Conservation (phyloP, 2,797 vertebrate species). For the Diplodus sargus region DNA sequence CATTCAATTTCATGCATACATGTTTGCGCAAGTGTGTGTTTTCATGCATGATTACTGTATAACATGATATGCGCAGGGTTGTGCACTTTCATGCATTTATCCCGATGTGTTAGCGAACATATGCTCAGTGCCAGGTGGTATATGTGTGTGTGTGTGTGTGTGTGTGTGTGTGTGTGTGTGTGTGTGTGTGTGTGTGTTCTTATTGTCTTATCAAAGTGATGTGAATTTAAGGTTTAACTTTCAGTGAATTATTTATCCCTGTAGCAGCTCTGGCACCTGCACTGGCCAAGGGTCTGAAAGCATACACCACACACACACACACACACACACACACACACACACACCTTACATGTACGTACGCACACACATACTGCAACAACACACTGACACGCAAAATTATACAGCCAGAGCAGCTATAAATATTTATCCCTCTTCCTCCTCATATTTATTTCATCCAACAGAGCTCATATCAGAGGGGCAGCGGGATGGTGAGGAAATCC, state of each 20-base stretch:
- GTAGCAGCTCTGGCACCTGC: slow-evolving; percentile 61
- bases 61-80: slow-evolving; percentile 9
- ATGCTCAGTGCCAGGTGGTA: slow-evolving; percentile 21
- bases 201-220: slow-evolving; percentile 73
- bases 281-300: slow-evolving; percentile 60
- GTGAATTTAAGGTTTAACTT: slow-evolving; percentile 75
- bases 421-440: slow-evolving; percentile 79
- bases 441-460: slow-evolving; percentile 83
- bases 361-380: slow-evolving; percentile 47
- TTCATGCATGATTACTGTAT: slow-evolving; percentile 39
- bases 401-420: slow-evolving; percentile 77
- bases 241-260: slow-evolving; percentile 78
- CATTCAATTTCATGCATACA: slow-evolving; percentile 37
- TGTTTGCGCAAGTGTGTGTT: slow-evolving; percentile 23
- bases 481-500: slow-evolving; percentile 64
- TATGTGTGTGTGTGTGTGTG: slow-evolving; percentile 15
- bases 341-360: slow-evolving; percentile 35
- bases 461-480: slow-evolving; percentile 75
- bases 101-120: slow-evolving; percentile 34
- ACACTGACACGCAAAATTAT: slow-evolving; percentile 65
- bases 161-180: slow-evolving; percentile 14
- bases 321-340: slow-evolving; percentile 32
- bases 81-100: slow-evolving; percentile 31
- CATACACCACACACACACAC: slow-evolving; percentile 28
- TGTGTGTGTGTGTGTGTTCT: slow-evolving; percentile 15